These are phyloP conservation scores for Aythya baeri DNA, from an alignment of 2,113 vertebrate genomes.

Conservation along the genomic window DNA sequence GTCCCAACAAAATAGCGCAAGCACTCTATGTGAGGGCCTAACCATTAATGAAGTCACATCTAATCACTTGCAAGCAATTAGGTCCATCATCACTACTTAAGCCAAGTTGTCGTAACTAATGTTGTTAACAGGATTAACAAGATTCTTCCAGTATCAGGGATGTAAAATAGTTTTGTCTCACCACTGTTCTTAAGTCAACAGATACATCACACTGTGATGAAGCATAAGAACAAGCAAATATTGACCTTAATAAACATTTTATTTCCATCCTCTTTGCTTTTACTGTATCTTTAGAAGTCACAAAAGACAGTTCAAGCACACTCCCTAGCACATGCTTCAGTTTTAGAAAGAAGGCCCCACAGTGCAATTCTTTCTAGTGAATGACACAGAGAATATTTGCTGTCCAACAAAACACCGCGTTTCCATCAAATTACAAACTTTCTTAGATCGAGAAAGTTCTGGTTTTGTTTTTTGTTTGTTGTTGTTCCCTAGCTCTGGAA, in stretches of 20 bases:
- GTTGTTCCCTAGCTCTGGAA: background rate
- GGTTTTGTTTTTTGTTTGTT: background rate
- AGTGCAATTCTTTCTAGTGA: background rate
- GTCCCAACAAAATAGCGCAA: background rate
- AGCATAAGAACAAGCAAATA: conserved; percentile 34
- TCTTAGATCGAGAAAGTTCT: background rate
- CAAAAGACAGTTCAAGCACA: background rate
- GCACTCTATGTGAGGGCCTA: background rate
- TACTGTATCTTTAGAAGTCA: background rate
- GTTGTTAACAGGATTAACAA: background rate
- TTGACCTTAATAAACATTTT: background rate
- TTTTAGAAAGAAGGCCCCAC: background rate
- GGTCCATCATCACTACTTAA: background rate
- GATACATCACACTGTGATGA: background rate
- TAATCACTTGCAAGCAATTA: background rate
- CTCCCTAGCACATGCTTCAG: background rate
- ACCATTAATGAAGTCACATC: background rate
- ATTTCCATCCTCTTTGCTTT: background rate
- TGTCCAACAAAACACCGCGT: background rate
- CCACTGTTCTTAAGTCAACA: conserved; percentile 11
- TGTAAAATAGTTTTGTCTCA: background rate
- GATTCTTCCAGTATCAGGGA: background rate
- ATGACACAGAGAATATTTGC: background rate
- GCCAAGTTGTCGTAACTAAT: background rate
- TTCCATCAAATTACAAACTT: background rate